phyloP scores from a whole-genome alignment of 2,888 invertebrate genomes.

The Euspilapteryx auroguttella region DNA sequence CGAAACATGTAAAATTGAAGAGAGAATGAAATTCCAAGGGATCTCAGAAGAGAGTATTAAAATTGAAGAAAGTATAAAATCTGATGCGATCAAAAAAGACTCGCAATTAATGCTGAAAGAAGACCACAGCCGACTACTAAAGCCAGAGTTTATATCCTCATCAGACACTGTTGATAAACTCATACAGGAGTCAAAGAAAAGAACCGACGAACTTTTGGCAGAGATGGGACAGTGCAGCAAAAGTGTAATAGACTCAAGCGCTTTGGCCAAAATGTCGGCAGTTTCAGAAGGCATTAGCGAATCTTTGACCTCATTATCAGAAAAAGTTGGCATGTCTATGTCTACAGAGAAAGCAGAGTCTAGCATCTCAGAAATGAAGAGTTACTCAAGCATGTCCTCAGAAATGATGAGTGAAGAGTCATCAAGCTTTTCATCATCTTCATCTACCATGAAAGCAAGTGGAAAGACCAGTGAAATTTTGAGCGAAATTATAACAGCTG shows the following conservation, averaged over 20 bases:
- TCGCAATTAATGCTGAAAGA: constrained; percentile 14
- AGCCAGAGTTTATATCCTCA: constrained; percentile 13
- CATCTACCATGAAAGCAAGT: constrained; percentile 15
- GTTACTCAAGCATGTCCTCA: constrained; percentile 2
- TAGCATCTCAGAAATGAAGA: constrained; percentile 1
- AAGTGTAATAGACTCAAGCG: constrained; percentile 3
- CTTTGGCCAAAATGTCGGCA: background rate
- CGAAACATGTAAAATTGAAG: constrained; percentile 3
- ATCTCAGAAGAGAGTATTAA: constrained; percentile 1
- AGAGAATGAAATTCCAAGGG: background rate
- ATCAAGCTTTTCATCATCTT: constrained; percentile 9
- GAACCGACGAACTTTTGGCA: constrained; percentile 9
- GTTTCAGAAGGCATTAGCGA: too few relatives aligned
- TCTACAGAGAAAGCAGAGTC: background rate
- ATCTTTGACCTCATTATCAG: too few relatives aligned
- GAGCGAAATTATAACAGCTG: constrained; percentile 16
- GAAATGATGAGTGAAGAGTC: constrained; percentile 5
- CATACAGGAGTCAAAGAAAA: constrained; percentile 10
- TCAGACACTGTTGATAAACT: constrained; percentile 9
- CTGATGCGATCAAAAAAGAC: constrained; percentile 10
- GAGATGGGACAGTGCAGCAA: too few relatives aligned
- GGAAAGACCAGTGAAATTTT: constrained; percentile 15
- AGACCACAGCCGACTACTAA: constrained; percentile 17
- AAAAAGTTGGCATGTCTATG: background rate
- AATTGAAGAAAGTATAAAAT: constrained; percentile 7